Evolutionary conservation across 2,888 invertebrate genomes (phyloP).

Genomic region (Zonitis immaculata): DNA sequence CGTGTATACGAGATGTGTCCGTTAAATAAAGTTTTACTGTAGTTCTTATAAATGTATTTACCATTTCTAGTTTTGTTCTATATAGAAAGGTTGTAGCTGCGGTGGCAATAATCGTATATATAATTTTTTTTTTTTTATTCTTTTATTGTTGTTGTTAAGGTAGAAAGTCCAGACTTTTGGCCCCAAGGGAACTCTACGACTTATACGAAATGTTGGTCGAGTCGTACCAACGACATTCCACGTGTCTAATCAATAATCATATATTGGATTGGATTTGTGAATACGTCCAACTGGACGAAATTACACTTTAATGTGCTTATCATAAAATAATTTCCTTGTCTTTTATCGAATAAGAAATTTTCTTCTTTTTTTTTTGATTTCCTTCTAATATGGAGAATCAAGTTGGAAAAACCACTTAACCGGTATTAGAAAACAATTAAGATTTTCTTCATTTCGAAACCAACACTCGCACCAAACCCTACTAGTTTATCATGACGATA

Average conservation of each 20-base stretch:
- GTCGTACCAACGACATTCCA: constrained; percentile 17
- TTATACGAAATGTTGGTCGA: constrained; percentile 35
- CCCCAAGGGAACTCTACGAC: constrained; percentile 26
- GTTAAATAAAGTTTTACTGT: too few relatives aligned
- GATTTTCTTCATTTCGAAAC: not conserved
- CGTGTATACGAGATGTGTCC: too few relatives aligned
- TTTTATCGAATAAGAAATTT: too few relatives aligned
- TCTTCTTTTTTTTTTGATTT: too few relatives aligned
- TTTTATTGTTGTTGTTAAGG: not conserved
- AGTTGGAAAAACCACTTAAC: not conserved
- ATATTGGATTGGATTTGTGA: constrained; percentile 22
- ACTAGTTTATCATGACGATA: constrained; percentile 17
- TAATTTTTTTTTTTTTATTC: not conserved
- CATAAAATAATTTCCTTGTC: too few relatives aligned
- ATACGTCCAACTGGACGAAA: constrained; percentile 21
- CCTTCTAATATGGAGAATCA: too few relatives aligned
- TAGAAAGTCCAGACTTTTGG: not conserved
- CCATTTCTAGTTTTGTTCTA: too few relatives aligned
- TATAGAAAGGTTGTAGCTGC: too few relatives aligned
- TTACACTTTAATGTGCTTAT: constrained; percentile 23
- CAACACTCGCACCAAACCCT: too few relatives aligned
- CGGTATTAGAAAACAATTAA: not conserved
- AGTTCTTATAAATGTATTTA: too few relatives aligned
- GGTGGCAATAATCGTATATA: constrained; percentile 12
- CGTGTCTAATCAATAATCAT: constrained; percentile 21